Percentiles rank a stretch among this genome's conserved stretches.
phyloP scores from a whole-genome alignment of 35 echinoderm and acorn worm species.

The Apostichopus parvimensis region DNA sequence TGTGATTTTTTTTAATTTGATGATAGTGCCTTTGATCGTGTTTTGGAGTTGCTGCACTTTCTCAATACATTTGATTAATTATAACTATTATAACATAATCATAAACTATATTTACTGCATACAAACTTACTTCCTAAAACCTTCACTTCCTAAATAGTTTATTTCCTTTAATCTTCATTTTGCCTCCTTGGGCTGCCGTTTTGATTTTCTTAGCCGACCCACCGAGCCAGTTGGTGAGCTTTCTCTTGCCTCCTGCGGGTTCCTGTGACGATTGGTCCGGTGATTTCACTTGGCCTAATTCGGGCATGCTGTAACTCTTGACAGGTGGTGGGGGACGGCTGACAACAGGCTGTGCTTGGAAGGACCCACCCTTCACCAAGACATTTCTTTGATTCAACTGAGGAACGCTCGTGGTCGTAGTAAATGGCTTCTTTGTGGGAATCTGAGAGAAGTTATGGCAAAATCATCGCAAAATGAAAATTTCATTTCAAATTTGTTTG shows the following conservation, averaged over 20 bases:
- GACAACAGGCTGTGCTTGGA: conserved; percentile 22
- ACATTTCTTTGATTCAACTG: not conserved
- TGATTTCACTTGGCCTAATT: not conserved
- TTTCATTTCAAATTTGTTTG: no score
- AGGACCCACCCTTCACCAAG: not conserved
- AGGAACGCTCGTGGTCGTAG: not conserved
- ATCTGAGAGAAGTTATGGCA: not conserved
- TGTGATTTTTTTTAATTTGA: no score
- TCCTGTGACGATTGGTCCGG: not conserved
- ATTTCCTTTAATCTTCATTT: conserved; percentile 54
- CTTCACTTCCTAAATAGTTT: conserved; percentile 53
- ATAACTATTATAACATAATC: no score
- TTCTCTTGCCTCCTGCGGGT: conserved; percentile 27
- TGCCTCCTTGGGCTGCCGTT: not conserved
- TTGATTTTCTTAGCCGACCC: conserved; percentile 52
- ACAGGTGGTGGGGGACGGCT: not conserved
- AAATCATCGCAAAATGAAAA: no score
- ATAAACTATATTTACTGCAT: no score
- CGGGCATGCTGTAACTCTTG: conserved; percentile 41
- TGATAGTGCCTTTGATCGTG: no score
- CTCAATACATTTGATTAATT: no score
- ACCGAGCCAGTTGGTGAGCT: conserved; percentile 52
- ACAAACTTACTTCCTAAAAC: not conserved
- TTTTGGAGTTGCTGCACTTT: no score
- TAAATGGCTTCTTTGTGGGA: not conserved